Evolutionary conservation across 2,888 invertebrate genomes (phyloP).

Genomic region (Zootermopsis nevadensis): DNA sequence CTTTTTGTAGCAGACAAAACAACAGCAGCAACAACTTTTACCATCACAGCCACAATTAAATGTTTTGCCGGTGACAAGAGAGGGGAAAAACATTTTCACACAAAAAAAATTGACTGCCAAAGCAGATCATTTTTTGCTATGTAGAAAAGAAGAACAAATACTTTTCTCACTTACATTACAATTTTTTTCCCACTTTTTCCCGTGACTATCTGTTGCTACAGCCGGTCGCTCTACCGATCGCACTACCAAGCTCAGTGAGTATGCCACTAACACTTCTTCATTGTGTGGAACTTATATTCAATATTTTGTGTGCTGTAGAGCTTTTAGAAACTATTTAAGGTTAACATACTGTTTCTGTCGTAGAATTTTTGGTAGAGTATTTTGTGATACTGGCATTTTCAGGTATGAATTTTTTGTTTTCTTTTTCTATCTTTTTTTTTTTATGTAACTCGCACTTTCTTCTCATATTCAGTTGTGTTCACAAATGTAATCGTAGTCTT

Average conservation of each 20-base stretch:
- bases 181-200: constrained; percentile 68
- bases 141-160: constrained; percentile 53
- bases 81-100: constrained; percentile 51
- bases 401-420: constrained; percentile 56
- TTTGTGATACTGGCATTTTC: constrained; percentile 46
- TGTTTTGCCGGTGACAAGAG: constrained; percentile 49
- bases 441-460: constrained; percentile 53
- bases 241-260: constrained; percentile 79
- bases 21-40: constrained; percentile 30
- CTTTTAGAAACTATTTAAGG: constrained; percentile 44
- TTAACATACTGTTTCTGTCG: constrained; percentile 55
- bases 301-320: constrained; percentile 44
- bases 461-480: constrained; percentile 38
- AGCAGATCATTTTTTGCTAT: constrained; percentile 52
- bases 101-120: constrained; percentile 50
- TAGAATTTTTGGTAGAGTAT: constrained; percentile 53
- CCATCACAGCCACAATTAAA: constrained; percentile 40
- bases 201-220: constrained; percentile 76
- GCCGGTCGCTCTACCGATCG: constrained; percentile 75
- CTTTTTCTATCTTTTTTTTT: constrained; percentile 65
- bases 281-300: constrained; percentile 47
- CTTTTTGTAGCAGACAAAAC: constrained; percentile 43
- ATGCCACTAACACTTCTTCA: constrained; percentile 58
- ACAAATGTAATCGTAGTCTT: constrained; percentile 34
- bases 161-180: constrained; percentile 60